These are phyloP conservation scores for Yponomeuta sedellus DNA, from an alignment of 2,888 invertebrate species.

Conservation along the genomic window DNA sequence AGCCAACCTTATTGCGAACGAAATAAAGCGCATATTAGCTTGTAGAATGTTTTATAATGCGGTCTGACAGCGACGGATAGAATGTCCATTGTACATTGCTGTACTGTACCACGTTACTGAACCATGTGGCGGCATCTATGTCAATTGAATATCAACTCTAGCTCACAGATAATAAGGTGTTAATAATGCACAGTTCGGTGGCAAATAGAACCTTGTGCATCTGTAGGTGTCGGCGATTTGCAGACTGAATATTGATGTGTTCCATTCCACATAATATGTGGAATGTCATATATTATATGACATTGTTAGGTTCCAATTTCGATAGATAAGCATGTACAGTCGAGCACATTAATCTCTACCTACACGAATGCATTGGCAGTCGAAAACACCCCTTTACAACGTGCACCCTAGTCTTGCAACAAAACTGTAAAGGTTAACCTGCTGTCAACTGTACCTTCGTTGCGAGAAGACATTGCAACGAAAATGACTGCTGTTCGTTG, in stretches of 20 bases:
- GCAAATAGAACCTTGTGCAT: slow-evolving; percentile 22
- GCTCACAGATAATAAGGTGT: slow-evolving; percentile 25
- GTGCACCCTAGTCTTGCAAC: no score
- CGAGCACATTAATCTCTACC: no score
- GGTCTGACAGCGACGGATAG: slow-evolving; percentile 36
- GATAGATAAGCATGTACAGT: neutral
- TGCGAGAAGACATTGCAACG: no score
- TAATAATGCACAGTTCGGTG: slow-evolving; percentile 23
- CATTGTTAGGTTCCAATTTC: slow-evolving; percentile 33
- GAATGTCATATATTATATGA: no score
- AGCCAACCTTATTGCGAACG: slow-evolving; percentile 11
- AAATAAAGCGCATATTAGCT: neutral
- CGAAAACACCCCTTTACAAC: no score
- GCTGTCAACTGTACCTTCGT: no score
- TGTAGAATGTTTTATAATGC: neutral
- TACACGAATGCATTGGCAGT: no score
- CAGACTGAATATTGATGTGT: slow-evolving; percentile 55
- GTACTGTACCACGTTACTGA: slow-evolving; percentile 29
- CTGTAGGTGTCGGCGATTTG: slow-evolving; percentile 27
- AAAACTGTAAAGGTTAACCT: no score
- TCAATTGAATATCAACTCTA: slow-evolving; percentile 35
- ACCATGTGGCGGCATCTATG: slow-evolving; percentile 22
- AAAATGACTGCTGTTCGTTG: no score
- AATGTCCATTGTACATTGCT: slow-evolving; percentile 60
- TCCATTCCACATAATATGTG: slow-evolving; percentile 49